Conservation (phyloP, 1,140 invertebrate species). For the Doryteuthis pealeii region DNA sequence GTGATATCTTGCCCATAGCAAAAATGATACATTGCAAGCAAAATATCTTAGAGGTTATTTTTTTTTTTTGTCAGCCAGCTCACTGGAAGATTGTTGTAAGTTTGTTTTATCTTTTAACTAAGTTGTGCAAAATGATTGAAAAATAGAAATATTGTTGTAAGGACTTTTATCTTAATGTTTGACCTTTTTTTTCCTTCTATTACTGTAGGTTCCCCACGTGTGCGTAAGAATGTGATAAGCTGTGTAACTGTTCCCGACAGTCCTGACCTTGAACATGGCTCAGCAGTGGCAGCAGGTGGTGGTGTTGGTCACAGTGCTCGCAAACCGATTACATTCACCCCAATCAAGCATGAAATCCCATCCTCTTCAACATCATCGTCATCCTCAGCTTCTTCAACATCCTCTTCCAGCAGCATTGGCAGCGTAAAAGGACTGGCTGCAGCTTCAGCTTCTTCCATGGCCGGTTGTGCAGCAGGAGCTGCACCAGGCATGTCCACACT, state of each 20-base stretch:
- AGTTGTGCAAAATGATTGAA: too few species aligned
- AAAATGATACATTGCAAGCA: too few species aligned
- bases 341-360: constrained; percentile 44
- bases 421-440: not conserved
- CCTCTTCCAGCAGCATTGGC: not conserved
- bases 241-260: constrained; percentile 81
- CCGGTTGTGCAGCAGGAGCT: not conserved
- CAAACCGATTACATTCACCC: constrained; percentile 39
- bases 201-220: constrained; percentile 9
- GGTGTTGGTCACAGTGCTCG: constrained; percentile 12
- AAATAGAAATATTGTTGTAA: too few species aligned
- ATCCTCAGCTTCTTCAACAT: not conserved
- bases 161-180: not conserved
- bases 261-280: constrained; percentile 65
- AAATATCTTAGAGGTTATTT: too few species aligned
- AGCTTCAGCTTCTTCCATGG: not conserved
- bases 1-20: too few species aligned
- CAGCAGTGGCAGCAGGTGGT: constrained; percentile 53
- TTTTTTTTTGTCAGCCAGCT: too few species aligned
- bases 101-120: too few species aligned
- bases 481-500: not conserved
- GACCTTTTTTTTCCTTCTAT: not conserved
- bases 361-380: not conserved
- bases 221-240: constrained; percentile 72
- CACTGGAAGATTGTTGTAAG: too few species aligned